Evolutionary conservation across 1,140 invertebrate species (phyloP), one percentile per base, ranked within the genome.

Genomic region (Melipona quadrifasciata): DNA sequence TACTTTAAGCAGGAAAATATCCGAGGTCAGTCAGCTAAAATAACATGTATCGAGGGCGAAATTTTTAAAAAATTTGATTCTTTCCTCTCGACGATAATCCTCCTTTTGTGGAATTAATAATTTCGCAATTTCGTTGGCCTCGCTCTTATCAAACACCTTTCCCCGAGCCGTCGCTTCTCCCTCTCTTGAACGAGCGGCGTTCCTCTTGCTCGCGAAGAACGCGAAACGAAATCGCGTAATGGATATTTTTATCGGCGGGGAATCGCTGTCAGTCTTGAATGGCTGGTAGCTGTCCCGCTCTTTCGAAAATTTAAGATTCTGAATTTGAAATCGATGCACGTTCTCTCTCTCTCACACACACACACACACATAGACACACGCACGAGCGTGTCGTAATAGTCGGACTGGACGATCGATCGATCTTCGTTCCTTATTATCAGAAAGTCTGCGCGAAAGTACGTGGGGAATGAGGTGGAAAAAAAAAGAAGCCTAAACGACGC

Each of bases 271-370:
- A 77, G 89, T 90, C 82, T 86, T 77, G 61, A 61, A 55, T 75
- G 80, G 87, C 85, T 82, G 84, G 79, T 87, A 86, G 86, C 67
- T 90, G 89, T 82, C 19, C 55, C 75, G 75, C 82, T 58, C 67
- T 87, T 85, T 79, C 88, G 76, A 81, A 67, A 8, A 82, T 87
- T 90, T 86, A 90, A 90, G 89, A 83, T 77, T 87, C 27, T 78
- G 81, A 87, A 90, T 86, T 87, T 86, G 83, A 79, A 58, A 64
- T 34, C 17, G 11, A 47, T 3, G 39, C 57, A 53, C 74, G 55
- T 55, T 31, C 5, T 27, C 27, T 19, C 65, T 31, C 31, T 39
- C 6, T 8, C 39, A 39, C 39, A 39, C 39, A 47, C 39, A 11
- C 39, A 47, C 39, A 39, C 39, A 39, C 39, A 39, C 39, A 39